phyloP scores from a whole-genome alignment of 2,888 invertebrate genomes.

The Lacanobia wlatinum region DNA sequence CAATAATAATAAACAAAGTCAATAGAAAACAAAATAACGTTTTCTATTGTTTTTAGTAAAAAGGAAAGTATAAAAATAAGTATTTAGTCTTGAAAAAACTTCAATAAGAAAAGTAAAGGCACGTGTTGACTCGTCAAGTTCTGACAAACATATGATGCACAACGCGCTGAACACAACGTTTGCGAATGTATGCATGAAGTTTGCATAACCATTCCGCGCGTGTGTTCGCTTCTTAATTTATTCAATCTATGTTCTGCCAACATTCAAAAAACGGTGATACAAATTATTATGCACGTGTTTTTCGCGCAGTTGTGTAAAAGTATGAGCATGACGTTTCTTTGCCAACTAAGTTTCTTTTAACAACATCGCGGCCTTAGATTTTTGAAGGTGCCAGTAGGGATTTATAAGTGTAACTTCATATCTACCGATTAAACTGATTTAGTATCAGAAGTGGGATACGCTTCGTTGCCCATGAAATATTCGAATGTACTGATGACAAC shows the following conservation, averaged over 20 bases:
- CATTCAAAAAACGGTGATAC: background rate
- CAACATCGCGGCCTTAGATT: background rate
- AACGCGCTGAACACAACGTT: background rate
- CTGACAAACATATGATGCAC: background rate
- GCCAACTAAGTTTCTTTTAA: too few species aligned
- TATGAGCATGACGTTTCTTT: too few species aligned
- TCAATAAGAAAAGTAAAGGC: background rate
- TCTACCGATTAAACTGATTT: background rate
- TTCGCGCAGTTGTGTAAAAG: background rate
- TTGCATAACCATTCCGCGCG: slow-evolving; percentile 9
- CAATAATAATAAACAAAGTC: too few species aligned
- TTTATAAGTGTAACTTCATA: background rate
- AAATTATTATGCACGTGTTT: background rate
- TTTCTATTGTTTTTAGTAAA: background rate
- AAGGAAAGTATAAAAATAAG: background rate
- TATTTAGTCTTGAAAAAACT: background rate
- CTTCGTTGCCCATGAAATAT: background rate
- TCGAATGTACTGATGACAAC: background rate
- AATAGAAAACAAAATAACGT: background rate
- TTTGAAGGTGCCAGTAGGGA: too few species aligned
- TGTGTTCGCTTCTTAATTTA: background rate
- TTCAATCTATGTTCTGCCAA: slow-evolving; percentile 9
- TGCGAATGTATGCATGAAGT: background rate
- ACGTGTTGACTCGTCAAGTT: background rate
- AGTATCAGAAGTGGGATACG: background rate